Conservation (phyloP, 2,113 vertebrate species). For the Sander vitreus region DNA sequence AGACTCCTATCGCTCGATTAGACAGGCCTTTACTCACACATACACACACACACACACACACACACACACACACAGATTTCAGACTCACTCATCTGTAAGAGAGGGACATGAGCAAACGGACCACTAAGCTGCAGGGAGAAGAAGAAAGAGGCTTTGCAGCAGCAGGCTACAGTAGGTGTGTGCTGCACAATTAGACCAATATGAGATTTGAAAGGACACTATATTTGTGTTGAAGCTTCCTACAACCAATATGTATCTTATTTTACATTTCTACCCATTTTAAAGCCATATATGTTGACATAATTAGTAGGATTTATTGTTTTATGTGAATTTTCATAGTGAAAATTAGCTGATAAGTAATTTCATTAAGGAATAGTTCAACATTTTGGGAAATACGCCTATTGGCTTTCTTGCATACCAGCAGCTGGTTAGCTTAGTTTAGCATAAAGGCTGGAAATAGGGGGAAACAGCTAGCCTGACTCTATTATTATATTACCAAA, state of each 20-base stretch:
- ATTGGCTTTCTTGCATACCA: neutral
- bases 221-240: neutral
- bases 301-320: neutral
- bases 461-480: neutral
- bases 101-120: constrained; percentile 43
- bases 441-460: constrained; percentile 8
- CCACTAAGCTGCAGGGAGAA: constrained; percentile 36
- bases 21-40: constrained; percentile 26
- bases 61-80: constrained; percentile 27
- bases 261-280: neutral
- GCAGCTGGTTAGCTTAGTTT: neutral
- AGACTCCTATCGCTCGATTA: constrained; percentile 27
- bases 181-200: constrained; percentile 4
- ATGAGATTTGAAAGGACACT: neutral
- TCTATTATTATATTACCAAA: neutral
- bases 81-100: constrained; percentile 38
- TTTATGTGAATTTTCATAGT: neutral
- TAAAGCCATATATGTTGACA: neutral
- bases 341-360: neutral
- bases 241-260: neutral
- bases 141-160: neutral
- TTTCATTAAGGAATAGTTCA: neutral
- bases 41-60: constrained; percentile 23
- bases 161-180: neutral
- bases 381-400: neutral